Base-by-base conservation (phyloP, 2,888 invertebrate species). In the Dolichopus griseipennis region DNA sequence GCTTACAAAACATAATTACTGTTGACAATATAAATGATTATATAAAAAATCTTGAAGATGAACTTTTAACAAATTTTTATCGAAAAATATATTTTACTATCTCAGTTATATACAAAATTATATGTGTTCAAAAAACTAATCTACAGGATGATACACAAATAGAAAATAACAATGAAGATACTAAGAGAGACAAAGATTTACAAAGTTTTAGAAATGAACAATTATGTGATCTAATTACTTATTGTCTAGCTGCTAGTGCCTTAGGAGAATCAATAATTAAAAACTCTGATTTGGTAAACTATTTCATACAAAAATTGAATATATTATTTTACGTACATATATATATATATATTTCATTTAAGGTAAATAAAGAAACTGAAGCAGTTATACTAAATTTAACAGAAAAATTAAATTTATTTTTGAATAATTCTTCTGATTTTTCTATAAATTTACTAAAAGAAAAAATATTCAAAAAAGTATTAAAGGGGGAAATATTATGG, bases 51-150 rank as follows among this genome's bases (percentile, higher is more conserved):
- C 12, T 68, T 9, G 20, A 27, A 37, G 10, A 15, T 10, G n/a
- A 63, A 0, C 67, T 74, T 2, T 69, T 76, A 8, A 22, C 68
- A 10, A 65, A 71, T 2, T 70, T 76, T 6, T 72, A 79, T 34
- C 70, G 74, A 41, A 75, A 76, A 21, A 71, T 74, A 4, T 72
- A 76, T 8, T 70, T 79, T 2, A 80, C 78, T 67, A 74, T 78
- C 8, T 71, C 72, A 7, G 75, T 76, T 2, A 70, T 78, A 6
- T 74, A 75, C 34, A 78, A 78, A 70, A 70, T 80, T 61, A 77
- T 77, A 10, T 79, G 78, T 27, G 75, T 74, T 34, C 69, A 72
- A 7, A 70, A 72, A 0, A 72, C 69, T 27, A 62, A 69, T 1
- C 9, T 8, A 20, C 68, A 66, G 10, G 64, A 64, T 9, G 68